Evolutionary conservation across 2,888 invertebrate genomes (phyloP).

Genomic region (Aricia artaxerxes): DNA sequence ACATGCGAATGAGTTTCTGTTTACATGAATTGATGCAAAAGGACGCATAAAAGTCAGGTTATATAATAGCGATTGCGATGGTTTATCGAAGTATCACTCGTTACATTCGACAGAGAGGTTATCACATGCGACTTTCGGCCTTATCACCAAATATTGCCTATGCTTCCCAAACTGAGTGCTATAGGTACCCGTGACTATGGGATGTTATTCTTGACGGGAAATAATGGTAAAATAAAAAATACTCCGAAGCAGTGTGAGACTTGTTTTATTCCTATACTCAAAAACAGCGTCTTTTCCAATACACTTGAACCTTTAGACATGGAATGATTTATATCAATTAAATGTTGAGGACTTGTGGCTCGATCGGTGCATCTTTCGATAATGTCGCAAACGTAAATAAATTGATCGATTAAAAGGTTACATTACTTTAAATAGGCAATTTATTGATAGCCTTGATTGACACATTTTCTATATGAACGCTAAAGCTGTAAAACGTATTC

Average conservation of each 20-base stretch:
- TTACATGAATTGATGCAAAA: slow-evolving; percentile 12
- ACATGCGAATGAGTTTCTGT: slow-evolving; percentile 14
- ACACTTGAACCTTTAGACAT: background rate
- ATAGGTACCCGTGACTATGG: slow-evolving; percentile 3
- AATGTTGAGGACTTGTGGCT: slow-evolving; percentile 4
- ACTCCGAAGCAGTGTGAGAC: slow-evolving; percentile 10
- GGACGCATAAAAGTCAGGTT: slow-evolving; percentile 13
- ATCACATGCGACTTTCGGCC: background rate
- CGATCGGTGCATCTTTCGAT: slow-evolving; percentile 16
- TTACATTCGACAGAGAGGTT: slow-evolving; percentile 6
- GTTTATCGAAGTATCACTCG: slow-evolving; percentile 11
- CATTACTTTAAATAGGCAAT: slow-evolving; percentile 9
- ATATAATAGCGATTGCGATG: no score
- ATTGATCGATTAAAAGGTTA: background rate
- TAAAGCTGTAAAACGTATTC: slow-evolving; percentile 12
- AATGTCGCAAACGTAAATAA: slow-evolving; percentile 18
- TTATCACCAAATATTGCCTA: slow-evolving; percentile 14
- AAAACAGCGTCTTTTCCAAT: slow-evolving; percentile 5
- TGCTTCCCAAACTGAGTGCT: slow-evolving; percentile 10
- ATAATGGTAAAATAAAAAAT: slow-evolving; percentile 8
- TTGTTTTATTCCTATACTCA: slow-evolving; percentile 15
- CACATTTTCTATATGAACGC: slow-evolving; percentile 7
- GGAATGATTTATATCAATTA: slow-evolving; percentile 1
- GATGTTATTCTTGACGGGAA: background rate
- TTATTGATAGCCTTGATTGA: slow-evolving; percentile 13